These are phyloP conservation scores for Pomacea maculata DNA, from an alignment of 1,140 invertebrate species.

Conservation along the genomic window DNA sequence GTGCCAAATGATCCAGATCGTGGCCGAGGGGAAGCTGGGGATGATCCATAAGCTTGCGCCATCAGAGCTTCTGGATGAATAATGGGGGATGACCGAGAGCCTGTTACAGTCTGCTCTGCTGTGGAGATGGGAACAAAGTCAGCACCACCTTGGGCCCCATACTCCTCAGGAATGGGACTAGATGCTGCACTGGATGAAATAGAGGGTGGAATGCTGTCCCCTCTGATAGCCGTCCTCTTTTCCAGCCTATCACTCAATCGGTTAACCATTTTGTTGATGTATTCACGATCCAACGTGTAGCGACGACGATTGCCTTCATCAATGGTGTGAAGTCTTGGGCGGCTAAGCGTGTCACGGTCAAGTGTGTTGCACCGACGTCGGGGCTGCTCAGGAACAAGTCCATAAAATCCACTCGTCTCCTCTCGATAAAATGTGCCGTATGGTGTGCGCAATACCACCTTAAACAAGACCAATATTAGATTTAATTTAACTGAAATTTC, in stretches of 20 bases:
- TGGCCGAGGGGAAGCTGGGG: constrained; percentile 50
- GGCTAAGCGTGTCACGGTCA: constrained; percentile 53
- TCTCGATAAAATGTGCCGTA: constrained; percentile 61
- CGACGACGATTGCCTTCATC: constrained; percentile 54
- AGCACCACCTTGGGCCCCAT: constrained; percentile 31
- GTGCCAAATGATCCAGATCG: constrained; percentile 55
- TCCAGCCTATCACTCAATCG: constrained; percentile 55
- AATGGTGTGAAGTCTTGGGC: constrained; percentile 53
- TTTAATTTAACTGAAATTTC: too few relatives aligned
- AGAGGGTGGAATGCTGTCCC: constrained; percentile 55
- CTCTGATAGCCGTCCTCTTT: constrained; percentile 39
- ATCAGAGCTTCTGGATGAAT: constrained; percentile 40
- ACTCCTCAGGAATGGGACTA: constrained; percentile 57
- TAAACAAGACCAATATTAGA: background rate
- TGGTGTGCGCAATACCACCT: constrained; percentile 58
- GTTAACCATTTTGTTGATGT: constrained; percentile 55
- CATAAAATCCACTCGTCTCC: constrained; percentile 54
- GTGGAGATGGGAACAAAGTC: constrained; percentile 54
- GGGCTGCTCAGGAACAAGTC: constrained; percentile 52
- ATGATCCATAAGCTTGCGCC: constrained; percentile 41
- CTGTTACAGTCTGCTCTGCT: constrained; percentile 41
- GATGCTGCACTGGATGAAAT: constrained; percentile 53
- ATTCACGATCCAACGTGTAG: constrained; percentile 55
- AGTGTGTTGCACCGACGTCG: constrained; percentile 57
- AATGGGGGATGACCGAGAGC: constrained; percentile 38